Evolutionary conservation across 2,888 invertebrate genomes (phyloP).

Genomic region (Papilio protenor): DNA sequence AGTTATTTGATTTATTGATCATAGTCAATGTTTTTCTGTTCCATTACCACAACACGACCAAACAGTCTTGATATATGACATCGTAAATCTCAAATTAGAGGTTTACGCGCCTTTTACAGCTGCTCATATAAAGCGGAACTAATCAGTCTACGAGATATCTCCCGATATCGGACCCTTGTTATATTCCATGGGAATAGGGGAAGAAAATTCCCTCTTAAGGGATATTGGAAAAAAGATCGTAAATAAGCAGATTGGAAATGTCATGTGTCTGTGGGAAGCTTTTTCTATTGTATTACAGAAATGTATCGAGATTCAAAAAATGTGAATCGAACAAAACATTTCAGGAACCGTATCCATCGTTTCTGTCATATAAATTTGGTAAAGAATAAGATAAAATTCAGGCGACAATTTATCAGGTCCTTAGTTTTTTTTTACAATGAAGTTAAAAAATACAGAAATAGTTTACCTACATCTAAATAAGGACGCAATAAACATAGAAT

Average conservation of each 20-base stretch:
- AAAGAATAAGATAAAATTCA: not conserved
- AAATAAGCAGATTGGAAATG: constrained; percentile 45
- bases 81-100: constrained; percentile 77
- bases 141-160: constrained; percentile 67
- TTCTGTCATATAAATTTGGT: not conserved
- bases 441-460: not conserved
- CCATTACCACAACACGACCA: constrained; percentile 63
- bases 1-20: constrained; percentile 45
- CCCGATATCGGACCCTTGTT: constrained; percentile 54
- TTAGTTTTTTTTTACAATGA: not conserved
- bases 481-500: not conserved
- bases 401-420: not conserved
- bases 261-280: constrained; percentile 14
- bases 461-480: not conserved
- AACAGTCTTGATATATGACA: constrained; percentile 70
- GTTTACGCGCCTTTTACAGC: constrained; percentile 66
- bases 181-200: constrained; percentile 50
- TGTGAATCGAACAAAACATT: not conserved
- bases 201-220: constrained; percentile 50
- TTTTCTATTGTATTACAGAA: not conserved
- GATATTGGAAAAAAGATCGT: constrained; percentile 55
- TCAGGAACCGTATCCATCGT: not conserved
- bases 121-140: constrained; percentile 67
- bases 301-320: not conserved
- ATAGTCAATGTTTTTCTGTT: constrained; percentile 43